A percentile compares a stretch with the other conserved stretches of the same genome.
Conservation (phyloP, 2,888 invertebrate species). For the Helobdella robusta region DNA sequence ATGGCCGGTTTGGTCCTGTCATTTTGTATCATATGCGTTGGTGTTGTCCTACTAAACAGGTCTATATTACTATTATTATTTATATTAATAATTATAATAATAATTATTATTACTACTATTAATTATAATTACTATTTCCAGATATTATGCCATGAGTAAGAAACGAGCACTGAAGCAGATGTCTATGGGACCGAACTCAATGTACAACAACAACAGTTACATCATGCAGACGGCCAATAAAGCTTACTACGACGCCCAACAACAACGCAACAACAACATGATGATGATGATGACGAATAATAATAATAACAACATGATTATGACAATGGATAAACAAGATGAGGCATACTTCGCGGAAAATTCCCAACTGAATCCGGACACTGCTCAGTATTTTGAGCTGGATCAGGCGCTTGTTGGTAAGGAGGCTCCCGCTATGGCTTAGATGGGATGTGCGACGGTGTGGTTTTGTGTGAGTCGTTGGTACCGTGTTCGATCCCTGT, state of each 20-base stretch:
- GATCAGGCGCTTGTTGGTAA: constrained; percentile 14
- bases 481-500: no score
- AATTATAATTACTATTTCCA: not conserved
- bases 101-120: not conserved
- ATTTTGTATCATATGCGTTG: constrained; percentile 17
- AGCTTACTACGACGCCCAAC: not conserved
- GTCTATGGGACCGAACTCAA: not conserved
- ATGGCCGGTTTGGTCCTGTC: constrained; percentile 14
- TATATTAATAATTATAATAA: not conserved
- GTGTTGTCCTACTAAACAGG: constrained; percentile 14
- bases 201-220: not conserved
- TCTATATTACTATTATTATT: not conserved
- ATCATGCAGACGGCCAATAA: not conserved
- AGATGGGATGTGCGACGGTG: no score
- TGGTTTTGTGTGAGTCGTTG: no score
- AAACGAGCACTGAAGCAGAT: constrained; percentile 11
- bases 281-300: no score
- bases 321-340: no score
- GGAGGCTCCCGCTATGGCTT: no score
- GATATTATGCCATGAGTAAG: constrained; percentile 19
- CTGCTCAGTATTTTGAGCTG: constrained; percentile 11
- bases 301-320: no score
- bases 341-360: no score
- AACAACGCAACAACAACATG: not conserved
- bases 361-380: no score